A percentile compares a stretch with the other conserved stretches of the same genome.
Evolutionary conservation across 2,888 invertebrate genomes (phyloP).

Genomic region (Diploptera punctata): DNA sequence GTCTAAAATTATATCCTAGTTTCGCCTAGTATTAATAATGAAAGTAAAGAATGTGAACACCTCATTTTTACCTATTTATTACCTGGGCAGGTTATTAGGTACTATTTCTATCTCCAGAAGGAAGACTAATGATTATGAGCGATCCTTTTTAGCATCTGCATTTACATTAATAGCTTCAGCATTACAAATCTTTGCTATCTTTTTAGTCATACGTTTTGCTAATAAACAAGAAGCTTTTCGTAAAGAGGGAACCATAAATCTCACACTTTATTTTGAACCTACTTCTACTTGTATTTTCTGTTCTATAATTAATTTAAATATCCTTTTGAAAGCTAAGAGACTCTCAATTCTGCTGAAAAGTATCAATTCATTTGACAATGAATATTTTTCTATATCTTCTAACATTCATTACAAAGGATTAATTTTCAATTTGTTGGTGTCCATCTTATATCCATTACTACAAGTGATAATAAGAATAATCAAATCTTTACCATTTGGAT

Average conservation of each 20-base stretch:
- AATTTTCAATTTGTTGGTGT: neutral
- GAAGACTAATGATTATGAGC: neutral
- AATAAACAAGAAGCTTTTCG: no score
- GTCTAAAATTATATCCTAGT: no score
- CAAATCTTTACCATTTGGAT: neutral
- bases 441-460: neutral
- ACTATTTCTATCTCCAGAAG: neutral
- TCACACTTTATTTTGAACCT: neutral
- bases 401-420: neutral
- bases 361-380: neutral
- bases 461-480: neutral
- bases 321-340: neutral
- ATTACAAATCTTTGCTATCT: no score
- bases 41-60: neutral
- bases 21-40: no score
- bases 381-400: neutral
- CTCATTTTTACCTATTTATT: slow-evolving; percentile 1
- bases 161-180: no score
- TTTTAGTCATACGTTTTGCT: no score
- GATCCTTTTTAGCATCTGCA: neutral
- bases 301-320: neutral
- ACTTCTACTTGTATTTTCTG: neutral
- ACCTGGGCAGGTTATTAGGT: neutral
- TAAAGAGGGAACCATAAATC: neutral
- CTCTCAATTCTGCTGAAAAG: neutral